A percentile compares a stretch with the other conserved stretches of the same genome.
Conservation (phyloP, 2,797 vertebrate species). For the Dipus sagitta region DNA sequence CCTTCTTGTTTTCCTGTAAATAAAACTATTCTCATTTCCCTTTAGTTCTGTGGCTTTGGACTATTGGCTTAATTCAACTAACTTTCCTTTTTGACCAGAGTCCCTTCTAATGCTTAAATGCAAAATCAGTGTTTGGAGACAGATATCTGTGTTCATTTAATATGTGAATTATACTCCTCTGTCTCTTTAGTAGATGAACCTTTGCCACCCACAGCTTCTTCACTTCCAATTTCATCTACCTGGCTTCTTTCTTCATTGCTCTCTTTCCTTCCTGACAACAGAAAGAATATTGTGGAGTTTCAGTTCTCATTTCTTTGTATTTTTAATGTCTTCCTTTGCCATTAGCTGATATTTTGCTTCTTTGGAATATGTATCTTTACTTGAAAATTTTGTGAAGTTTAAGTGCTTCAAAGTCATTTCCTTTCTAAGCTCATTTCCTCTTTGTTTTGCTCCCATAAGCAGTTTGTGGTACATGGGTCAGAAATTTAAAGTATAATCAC, state of each 20-base stretch:
- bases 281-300: conserved; percentile 62
- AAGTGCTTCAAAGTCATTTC: conserved; percentile 36
- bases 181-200: conserved; percentile 67
- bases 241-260: conserved; percentile 57
- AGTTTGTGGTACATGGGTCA: background rate
- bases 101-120: conserved; percentile 45
- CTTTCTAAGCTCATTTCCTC: background rate
- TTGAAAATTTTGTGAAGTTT: conserved; percentile 20
- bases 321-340: conserved; percentile 47
- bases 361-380: conserved; percentile 37
- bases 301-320: conserved; percentile 49
- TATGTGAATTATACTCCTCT: conserved; percentile 72
- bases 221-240: conserved; percentile 65
- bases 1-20: conserved; percentile 71
- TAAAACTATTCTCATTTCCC: conserved; percentile 63
- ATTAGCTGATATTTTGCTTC: conserved; percentile 39
- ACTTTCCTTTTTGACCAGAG: conserved; percentile 63
- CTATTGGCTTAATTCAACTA: conserved; percentile 63
- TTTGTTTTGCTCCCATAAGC: conserved; percentile 49
- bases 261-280: conserved; percentile 66
- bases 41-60: conserved; percentile 37
- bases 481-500: conserved; percentile 18
- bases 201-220: conserved; percentile 60
- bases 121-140: conserved; percentile 74
- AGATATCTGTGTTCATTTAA: conserved; percentile 75